Base-by-base conservation (phyloP, 2,797 vertebrate species). In the Clarias fuscus region DNA sequence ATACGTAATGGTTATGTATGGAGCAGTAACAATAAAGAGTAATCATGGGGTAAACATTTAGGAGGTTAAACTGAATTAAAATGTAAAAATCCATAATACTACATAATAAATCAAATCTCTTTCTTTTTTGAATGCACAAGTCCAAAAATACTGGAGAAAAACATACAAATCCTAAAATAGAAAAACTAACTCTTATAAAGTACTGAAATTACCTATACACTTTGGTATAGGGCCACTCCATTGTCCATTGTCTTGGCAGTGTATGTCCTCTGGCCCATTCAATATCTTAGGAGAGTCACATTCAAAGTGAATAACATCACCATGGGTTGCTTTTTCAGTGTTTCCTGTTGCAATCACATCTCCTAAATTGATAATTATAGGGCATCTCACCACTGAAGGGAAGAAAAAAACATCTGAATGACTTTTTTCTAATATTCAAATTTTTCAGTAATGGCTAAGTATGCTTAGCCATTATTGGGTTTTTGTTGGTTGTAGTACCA, bases 241-340 rank as follows among this genome's bases (percentile, higher is more conserved):
- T 0, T 79, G 0, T 67, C 93, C 94, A 0, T 33, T 70, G 22
- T 94, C 92, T 15, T 91, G 73, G 70, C 95, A 95, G 7, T 88
- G 61, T 14, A 95, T 91, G 82, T 93, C 89, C 10, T 1, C 0
- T 13, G 11, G 0, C 17, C 92, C 93, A 0, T 0, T 0, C 7
- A 95, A 18, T 13, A 89, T 77, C 30, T 91, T 0, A 5, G 0
- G 58, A 7, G 8, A 86, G 24, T 14, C 90, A 91, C 94, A 95
- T 40, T 89, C 90, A 65, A 95, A 95, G 71, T 84, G 90, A 75
- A 95, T 0, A 24, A 94, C 92, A 13, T 93, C 93, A 30, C 92
- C 91, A 75, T 70, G 94, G 5, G 59, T 87, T 4, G 92, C 91
- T 0, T 91, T 89, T 8, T 95, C 92, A 15, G 40, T 15, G 79